Evolutionary conservation across 64 coral and sea anemone genomes (phyloP).

Genomic region (Trachythela sp.): DNA sequence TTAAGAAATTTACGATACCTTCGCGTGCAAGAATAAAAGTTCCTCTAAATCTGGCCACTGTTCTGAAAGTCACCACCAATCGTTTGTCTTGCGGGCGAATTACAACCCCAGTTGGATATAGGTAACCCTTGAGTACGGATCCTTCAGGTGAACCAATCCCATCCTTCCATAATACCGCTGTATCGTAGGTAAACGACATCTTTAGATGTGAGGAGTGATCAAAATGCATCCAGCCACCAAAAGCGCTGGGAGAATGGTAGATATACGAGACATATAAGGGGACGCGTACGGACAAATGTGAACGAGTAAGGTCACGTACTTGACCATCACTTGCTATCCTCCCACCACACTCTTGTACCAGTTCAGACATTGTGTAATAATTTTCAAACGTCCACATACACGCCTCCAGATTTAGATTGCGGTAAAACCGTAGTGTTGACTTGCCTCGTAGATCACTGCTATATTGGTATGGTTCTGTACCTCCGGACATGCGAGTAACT

Average conservation of each 20-base stretch:
- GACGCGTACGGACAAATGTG: slow-evolving; percentile 75
- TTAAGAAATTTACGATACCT: slow-evolving; percentile 34
- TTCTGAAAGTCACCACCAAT: slow-evolving; percentile 85
- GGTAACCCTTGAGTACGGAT: slow-evolving; percentile 55
- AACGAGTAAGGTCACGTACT: slow-evolving; percentile 62
- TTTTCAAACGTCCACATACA: slow-evolving; percentile 96
- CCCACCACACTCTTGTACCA: slow-evolving; percentile 72
- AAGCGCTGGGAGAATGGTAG: slow-evolving; percentile 55
- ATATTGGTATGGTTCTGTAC: slow-evolving; percentile 74
- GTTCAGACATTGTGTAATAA: slow-evolving; percentile 81
- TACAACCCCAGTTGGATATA: slow-evolving; percentile 67
- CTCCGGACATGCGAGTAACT: slow-evolving; percentile 18
- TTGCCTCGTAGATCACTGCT: slow-evolving; percentile 65
- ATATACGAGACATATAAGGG: slow-evolving; percentile 83
- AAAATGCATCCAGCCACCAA: slow-evolving; percentile 76
- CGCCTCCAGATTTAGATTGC: slow-evolving; percentile 79
- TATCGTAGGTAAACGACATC: slow-evolving; percentile 79
- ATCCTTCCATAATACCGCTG: slow-evolving; percentile 91
- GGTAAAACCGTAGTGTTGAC: slow-evolving; percentile 70
- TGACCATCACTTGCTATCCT: slow-evolving; percentile 60
- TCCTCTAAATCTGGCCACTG: slow-evolving; percentile 93
- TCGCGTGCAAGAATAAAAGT: slow-evolving; percentile 60
- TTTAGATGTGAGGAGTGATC: slow-evolving; percentile 78
- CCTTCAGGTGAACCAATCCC: slow-evolving; percentile 90
- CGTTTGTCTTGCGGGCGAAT: slow-evolving; percentile 69